Conservation (phyloP, 1,140 invertebrate genomes). For the Habropoda laboriosa region DNA sequence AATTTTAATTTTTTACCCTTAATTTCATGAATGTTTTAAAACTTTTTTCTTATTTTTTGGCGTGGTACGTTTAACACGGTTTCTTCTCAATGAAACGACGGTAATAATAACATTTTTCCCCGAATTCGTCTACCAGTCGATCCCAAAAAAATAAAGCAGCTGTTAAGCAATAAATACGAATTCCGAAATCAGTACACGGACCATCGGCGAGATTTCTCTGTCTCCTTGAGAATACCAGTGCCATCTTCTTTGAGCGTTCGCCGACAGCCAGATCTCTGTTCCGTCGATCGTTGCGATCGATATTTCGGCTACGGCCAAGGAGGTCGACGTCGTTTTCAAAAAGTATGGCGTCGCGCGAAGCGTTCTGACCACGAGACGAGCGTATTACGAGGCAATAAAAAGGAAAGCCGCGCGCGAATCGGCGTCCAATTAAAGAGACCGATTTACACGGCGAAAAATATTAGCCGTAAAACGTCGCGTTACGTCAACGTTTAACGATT, state of each 20-base stretch:
- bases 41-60: no score
- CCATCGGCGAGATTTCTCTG: no score
- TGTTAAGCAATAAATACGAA: no score
- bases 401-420: constrained; percentile 44
- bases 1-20: no score
- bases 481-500: constrained; percentile 52
- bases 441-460: constrained; percentile 57
- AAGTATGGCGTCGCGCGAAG: background rate
- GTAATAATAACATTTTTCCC: no score
- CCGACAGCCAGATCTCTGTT: background rate
- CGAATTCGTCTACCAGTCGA: no score
- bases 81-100: no score
- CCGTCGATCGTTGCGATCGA: background rate
- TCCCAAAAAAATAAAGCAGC: no score
- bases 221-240: no score
- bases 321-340: background rate
- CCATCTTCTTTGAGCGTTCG: background rate
- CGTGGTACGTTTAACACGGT: no score
- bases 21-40: no score
- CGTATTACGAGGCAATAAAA: constrained; percentile 44
- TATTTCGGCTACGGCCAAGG: background rate
- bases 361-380: background rate
- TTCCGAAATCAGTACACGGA: no score
- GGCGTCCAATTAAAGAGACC: constrained; percentile 48
- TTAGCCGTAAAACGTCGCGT: constrained; percentile 54